Conservation (phyloP, 2,113 vertebrate species). For the Neolamprologus falcicula region DNA sequence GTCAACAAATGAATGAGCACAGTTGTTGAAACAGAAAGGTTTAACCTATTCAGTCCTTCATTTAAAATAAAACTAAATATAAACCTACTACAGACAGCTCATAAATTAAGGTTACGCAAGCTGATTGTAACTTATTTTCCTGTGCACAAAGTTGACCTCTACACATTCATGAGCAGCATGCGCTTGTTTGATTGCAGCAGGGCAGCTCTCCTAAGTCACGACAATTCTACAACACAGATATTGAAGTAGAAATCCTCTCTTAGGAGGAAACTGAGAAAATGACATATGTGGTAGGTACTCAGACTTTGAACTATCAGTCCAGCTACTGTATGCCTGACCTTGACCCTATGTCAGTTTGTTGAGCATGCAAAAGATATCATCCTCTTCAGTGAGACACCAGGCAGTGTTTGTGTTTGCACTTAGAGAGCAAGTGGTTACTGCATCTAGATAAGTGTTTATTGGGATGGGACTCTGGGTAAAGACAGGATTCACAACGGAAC, state of each 20-base stretch:
- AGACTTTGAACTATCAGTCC: not conserved
- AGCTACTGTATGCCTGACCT: not conserved
- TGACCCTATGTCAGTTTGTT: not conserved
- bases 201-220: conserved; percentile 72
- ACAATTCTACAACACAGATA: conserved; percentile 76
- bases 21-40: not conserved
- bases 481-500: not conserved
- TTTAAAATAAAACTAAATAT: not conserved
- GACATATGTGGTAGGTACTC: conserved; percentile 66
- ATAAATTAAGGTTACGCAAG: not conserved
- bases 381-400: not conserved
- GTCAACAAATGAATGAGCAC: not conserved
- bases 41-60: not conserved
- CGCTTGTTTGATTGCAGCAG: conserved; percentile 24
- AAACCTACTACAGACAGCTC: not conserved
- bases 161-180: not conserved
- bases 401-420: not conserved
- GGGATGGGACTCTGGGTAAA: not conserved
- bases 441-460: conserved; percentile 28
- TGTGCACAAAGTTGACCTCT: not conserved
- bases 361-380: not conserved
- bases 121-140: not conserved
- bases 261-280: conserved; percentile 76
- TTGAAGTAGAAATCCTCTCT: conserved; percentile 73
- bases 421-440: conserved; percentile 5